A percentile compares a stretch with the other conserved stretches of the same genome.
These are phyloP conservation scores for Rhabditoides inermis DNA, from an alignment of 2,888 invertebrate genomes.

Conservation along the genomic window DNA sequence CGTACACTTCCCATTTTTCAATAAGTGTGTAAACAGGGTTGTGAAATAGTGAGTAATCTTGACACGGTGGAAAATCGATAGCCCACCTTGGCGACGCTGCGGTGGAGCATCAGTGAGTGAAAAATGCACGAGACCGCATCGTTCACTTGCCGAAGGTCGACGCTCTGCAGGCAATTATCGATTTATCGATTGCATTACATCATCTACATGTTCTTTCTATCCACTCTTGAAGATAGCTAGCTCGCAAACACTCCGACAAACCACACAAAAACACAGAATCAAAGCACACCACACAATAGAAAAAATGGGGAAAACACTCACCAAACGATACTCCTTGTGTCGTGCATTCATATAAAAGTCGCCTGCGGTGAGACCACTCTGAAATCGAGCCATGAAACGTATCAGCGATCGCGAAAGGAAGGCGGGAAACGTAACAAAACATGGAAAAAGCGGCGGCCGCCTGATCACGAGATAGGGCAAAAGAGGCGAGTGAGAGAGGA, in stretches of 20 bases:
- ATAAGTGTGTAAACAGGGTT: too few relatives aligned
- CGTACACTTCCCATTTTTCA: too few relatives aligned
- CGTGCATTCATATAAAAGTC: constrained; percentile 47
- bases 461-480: background rate
- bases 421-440: too few relatives aligned
- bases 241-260: too few relatives aligned
- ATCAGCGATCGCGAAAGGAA: too few relatives aligned
- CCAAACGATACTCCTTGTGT: constrained; percentile 44
- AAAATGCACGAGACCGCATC: constrained; percentile 55
- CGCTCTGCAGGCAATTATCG: constrained; percentile 47
- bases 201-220: too few relatives aligned
- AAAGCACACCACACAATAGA: background rate
- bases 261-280: background rate
- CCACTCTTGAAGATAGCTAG: too few relatives aligned
- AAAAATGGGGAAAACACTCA: constrained; percentile 20
- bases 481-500: constrained; percentile 3
- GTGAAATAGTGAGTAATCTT: background rate
- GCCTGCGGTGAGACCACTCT: too few relatives aligned
- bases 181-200: too few relatives aligned
- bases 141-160: constrained; percentile 55
- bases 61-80: constrained; percentile 4
- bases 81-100: constrained; percentile 56
- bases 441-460: background rate
- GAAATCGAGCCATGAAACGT: too few relatives aligned
- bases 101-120: constrained; percentile 57